Conservation (phyloP, 2,888 invertebrate species). For the Leptinotarsa juncta region DNA sequence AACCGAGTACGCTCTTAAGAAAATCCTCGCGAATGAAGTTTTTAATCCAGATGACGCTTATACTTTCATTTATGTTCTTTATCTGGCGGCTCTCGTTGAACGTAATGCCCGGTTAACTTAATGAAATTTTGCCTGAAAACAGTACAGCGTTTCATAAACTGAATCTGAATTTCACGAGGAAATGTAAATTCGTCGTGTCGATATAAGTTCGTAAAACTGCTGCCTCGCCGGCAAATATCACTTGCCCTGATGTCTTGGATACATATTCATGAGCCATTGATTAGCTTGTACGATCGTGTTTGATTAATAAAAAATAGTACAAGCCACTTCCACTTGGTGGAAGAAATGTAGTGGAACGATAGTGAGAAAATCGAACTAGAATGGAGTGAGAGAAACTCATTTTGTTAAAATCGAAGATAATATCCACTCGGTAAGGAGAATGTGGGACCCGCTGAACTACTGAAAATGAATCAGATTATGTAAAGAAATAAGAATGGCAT, state of each 20-base stretch:
- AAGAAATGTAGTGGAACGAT: no score
- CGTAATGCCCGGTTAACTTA: conserved; percentile 25
- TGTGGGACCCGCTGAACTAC: no score
- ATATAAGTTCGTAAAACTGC: conserved; percentile 21
- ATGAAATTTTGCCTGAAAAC: conserved; percentile 32
- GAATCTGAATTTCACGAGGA: conserved; percentile 26
- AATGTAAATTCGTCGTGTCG: conserved; percentile 25
- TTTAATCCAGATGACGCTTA: conserved; percentile 31
- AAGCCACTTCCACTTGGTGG: background rate
- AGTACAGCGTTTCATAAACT: conserved; percentile 22
- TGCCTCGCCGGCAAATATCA: conserved; percentile 16
- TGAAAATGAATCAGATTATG: no score
- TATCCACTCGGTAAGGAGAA: no score
- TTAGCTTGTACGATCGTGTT: conserved; percentile 1
- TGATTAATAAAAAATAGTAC: conserved; percentile 1
- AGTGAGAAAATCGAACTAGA: no score
- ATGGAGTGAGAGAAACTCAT: no score
- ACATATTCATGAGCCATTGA: conserved; percentile 9
- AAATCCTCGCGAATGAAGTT: conserved; percentile 34
- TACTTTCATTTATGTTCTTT: conserved; percentile 33
- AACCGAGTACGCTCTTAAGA: conserved; percentile 24
- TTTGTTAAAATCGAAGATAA: no score
- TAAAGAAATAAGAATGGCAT: no score
- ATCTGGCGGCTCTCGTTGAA: conserved; percentile 25
- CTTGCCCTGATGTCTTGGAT: conserved; percentile 1